phyloP scores from a whole-genome alignment of 2,113 vertebrate genomes.

The Euleptes europaea region DNA sequence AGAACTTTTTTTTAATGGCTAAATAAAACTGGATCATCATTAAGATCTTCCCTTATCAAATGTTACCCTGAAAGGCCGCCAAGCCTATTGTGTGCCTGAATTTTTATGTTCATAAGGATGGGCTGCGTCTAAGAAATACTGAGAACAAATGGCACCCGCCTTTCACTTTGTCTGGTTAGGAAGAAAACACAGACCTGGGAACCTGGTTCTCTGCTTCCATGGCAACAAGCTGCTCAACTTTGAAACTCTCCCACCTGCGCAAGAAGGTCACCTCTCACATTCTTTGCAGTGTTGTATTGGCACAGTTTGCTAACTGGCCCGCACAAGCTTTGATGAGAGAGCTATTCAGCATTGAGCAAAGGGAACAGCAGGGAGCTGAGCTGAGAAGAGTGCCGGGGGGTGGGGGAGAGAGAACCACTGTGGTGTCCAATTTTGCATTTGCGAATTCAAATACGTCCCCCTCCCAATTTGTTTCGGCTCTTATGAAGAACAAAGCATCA shows the following conservation, averaged over 20 bases:
- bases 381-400: background rate
- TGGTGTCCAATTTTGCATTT: background rate
- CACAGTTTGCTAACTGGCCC: background rate
- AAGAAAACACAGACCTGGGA: background rate
- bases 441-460: background rate
- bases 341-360: background rate
- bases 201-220: background rate
- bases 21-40: background rate
- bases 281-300: background rate
- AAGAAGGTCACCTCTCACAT: background rate
- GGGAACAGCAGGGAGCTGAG: conserved; percentile 9
- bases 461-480: background rate
- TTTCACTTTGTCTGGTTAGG: background rate
- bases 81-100: fast-evolving
- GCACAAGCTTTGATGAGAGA: background rate
- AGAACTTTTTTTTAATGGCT: background rate
- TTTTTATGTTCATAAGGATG: background rate
- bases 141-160: background rate
- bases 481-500: background rate
- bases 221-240: background rate
- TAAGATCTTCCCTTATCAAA: background rate
- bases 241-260: background rate
- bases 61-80: background rate
- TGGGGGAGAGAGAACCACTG: background rate
- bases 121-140: background rate